Evolutionary conservation across 2,888 invertebrate genomes (phyloP), one percentile per base, ranked within the genome.

Genomic region (Lymantria monacha): DNA sequence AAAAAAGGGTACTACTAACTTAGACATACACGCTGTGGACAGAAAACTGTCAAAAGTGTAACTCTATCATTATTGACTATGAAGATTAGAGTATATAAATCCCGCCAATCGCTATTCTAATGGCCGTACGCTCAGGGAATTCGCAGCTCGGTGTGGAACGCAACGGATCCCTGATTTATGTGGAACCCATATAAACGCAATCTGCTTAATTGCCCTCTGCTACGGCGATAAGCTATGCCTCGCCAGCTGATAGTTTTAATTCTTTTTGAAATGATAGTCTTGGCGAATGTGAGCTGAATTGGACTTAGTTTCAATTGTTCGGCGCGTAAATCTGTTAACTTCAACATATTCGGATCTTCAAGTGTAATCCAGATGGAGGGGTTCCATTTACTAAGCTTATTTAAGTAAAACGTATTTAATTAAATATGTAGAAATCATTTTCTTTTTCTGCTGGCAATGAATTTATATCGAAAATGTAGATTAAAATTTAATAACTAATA

Each of bases 151-250:
- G 63, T 76, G 70, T 70, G 72, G 73, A 79, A 72, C 81, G 78
- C 79, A 76, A 64, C 67, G 77, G 80, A 83, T 79, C 85, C 73
- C 85, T 87, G 87, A 88, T 88, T 88, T 87, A 88, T 88, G 84
- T 76, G 83, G 79, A 84, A 83, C 84, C 88, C 85, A 87, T 87
- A 87, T 81, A 84, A 87, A 87, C 85, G 88, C 88, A 88, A 88
- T 88, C 87, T 86, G 82, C 80, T 83, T 87, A 88, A 88, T 88
- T 87, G 87, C 83, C 76, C 69, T 59, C 74, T 74, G 78, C 72
- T 77, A 70, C 76, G 70, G 63, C 79, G 85, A 82, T 84, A 81
- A 79, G 77, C 74, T 67, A 71, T 65, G 57, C 58, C 51, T 51
- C 52, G 48, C 48, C 46, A 45, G 31, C 50, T 31, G 53, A 66